A percentile compares a stretch with the other conserved stretches of the same genome.
Evolutionary conservation across 1,140 invertebrate species (phyloP).

Genomic region (Nasonia vitripennis): DNA sequence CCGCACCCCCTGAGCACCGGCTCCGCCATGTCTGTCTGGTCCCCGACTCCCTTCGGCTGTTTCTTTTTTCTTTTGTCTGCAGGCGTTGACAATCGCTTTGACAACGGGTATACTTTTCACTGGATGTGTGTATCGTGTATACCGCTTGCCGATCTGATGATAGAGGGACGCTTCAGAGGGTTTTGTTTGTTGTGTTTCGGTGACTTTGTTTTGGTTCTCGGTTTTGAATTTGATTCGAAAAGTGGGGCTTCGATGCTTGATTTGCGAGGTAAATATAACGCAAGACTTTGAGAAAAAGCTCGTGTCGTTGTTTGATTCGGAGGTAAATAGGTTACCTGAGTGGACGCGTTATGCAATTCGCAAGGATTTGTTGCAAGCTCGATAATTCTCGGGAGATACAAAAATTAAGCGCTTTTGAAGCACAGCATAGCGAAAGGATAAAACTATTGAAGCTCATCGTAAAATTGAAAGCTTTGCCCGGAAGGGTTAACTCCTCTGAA

Average conservation of each 20-base stretch:
- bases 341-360: neutral
- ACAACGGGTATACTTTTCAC: neutral
- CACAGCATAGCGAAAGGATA: neutral
- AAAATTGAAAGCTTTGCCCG: neutral
- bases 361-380: neutral
- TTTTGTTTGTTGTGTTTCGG: neutral
- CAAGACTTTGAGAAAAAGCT: neutral
- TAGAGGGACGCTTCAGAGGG: neutral
- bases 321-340: neutral
- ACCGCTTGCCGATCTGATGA: neutral
- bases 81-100: neutral
- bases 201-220: neutral
- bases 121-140: neutral
- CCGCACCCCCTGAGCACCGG: constrained; percentile 25
- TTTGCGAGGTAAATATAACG: neutral
- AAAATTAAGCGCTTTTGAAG: neutral
- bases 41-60: neutral
- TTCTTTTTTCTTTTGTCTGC: neutral
- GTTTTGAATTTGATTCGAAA: neutral
- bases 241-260: neutral
- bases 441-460: neutral
- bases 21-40: neutral
- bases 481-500: neutral
- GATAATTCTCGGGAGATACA: neutral
- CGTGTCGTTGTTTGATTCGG: neutral